Conservation (phyloP, 2,113 vertebrate genomes). For the Phylloscopus whistleri region DNA sequence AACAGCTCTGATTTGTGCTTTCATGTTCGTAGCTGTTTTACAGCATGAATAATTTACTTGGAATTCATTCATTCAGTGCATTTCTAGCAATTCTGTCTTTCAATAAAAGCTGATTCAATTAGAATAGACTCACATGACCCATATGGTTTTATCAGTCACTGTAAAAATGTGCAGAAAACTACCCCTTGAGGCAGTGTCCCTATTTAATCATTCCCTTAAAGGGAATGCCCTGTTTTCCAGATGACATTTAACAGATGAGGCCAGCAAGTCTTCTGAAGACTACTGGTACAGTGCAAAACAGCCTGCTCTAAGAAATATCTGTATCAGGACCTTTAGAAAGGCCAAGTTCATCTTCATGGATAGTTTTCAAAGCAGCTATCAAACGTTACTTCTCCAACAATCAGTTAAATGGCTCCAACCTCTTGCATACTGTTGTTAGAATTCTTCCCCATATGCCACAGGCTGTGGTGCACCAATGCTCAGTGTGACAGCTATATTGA, state of each 20-base stretch:
- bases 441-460: neutral
- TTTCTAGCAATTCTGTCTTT: conserved; percentile 47
- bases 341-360: neutral
- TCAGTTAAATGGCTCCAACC: neutral
- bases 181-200: conserved; percentile 46
- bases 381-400: neutral
- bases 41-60: conserved; percentile 7
- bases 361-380: neutral
- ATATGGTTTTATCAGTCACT: conserved; percentile 64
- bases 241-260: conserved; percentile 53
- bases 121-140: conserved; percentile 52
- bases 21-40: neutral
- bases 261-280: conserved; percentile 40
- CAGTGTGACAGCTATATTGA: neutral
- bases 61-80: conserved; percentile 51
- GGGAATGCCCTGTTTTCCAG: conserved; percentile 59
- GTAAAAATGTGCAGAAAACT: conserved; percentile 48
- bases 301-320: neutral
- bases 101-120: conserved; percentile 60
- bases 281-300: neutral
- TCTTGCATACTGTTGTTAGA: neutral
- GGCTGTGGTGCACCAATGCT: neutral
- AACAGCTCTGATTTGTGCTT: neutral
- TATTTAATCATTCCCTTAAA: conserved; percentile 60
- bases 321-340: neutral